These are phyloP conservation scores for Dicentrarchus labrax DNA, from an alignment of 2,113 vertebrate species.

Conservation along the genomic window DNA sequence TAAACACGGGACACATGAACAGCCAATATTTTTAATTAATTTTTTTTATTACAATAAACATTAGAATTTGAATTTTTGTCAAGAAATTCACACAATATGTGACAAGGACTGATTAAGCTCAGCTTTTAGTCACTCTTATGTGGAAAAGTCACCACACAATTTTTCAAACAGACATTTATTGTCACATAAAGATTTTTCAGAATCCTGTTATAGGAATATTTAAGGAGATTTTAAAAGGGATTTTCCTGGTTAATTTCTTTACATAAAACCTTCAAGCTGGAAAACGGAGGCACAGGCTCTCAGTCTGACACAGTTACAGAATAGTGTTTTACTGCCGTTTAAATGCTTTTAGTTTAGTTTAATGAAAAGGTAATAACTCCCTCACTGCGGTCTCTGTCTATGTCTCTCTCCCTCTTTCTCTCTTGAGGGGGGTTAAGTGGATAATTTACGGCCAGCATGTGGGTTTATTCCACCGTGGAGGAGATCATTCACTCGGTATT, in stretches of 20 bases:
- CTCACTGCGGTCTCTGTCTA: background rate
- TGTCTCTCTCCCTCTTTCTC: conserved; percentile 12
- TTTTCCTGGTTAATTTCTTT: background rate
- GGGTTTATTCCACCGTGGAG: conserved; percentile 62
- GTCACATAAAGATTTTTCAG: background rate
- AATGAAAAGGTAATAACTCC: conserved; percentile 2
- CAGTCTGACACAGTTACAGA: too few species aligned
- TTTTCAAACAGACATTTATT: background rate
- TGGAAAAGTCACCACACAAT: background rate
- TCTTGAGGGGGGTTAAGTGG: conserved; percentile 60
- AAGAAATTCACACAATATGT: background rate
- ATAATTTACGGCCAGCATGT: conserved; percentile 57
- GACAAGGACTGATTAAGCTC: background rate
- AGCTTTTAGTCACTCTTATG: too few species aligned
- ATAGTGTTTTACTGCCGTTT: too few species aligned
- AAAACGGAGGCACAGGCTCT: too few species aligned
- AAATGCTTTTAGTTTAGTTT: too few species aligned
- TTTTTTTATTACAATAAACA: background rate
- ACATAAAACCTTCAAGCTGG: too few species aligned
- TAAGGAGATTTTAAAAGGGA: background rate
- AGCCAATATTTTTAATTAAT: background rate
- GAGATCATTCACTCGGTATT: conserved; percentile 44
- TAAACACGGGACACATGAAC: background rate
- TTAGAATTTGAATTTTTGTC: too few species aligned
- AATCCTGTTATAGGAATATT: too few species aligned